A percentile compares a stretch with the other conserved stretches of the same genome.
Evolutionary conservation across 2,113 vertebrate genomes (phyloP).

Genomic region (Syngnathus floridae): DNA sequence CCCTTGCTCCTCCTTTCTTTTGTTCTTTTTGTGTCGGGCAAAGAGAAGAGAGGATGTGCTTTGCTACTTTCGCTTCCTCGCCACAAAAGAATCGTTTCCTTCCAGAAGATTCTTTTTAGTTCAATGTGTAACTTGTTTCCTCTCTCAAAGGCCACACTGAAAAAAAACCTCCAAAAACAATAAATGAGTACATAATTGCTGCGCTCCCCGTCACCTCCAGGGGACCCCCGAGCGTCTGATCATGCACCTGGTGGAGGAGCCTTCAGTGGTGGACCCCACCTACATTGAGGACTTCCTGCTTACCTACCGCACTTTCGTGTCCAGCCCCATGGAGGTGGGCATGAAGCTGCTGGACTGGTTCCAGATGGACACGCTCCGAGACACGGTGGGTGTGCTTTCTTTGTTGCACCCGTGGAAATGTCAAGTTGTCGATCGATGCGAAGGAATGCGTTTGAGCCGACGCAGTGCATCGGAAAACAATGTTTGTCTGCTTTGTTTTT

Average conservation of each 20-base stretch:
- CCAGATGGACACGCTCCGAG: slow-evolving; percentile 81
- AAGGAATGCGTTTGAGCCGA: too few species aligned
- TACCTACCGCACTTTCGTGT: slow-evolving; percentile 91
- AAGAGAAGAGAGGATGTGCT: slow-evolving; percentile 25
- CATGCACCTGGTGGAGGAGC: slow-evolving; percentile 95
- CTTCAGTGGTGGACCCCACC: slow-evolving; percentile 94
- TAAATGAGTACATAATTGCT: background rate
- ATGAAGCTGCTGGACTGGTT: slow-evolving; percentile 94
- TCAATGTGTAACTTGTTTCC: too few species aligned
- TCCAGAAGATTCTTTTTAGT: background rate
- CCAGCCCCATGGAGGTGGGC: slow-evolving; percentile 87
- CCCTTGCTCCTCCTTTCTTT: slow-evolving; percentile 32
- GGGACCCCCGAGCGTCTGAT: slow-evolving; percentile 92
- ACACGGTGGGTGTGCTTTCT: slow-evolving; percentile 75
- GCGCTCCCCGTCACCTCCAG: slow-evolving; percentile 45
- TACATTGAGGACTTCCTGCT: slow-evolving; percentile 97
- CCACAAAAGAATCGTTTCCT: slow-evolving; percentile 5
- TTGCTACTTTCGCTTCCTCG: slow-evolving; percentile 60
- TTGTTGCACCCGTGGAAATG: background rate
- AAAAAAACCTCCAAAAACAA: background rate
- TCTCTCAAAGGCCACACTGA: background rate
- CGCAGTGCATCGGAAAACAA: too few species aligned
- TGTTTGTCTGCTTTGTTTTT: too few species aligned
- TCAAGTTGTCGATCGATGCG: too few species aligned
- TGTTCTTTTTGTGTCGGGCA: slow-evolving; percentile 36